Conservation (phyloP, 2,888 invertebrate species). For the Philaethria dido region DNA sequence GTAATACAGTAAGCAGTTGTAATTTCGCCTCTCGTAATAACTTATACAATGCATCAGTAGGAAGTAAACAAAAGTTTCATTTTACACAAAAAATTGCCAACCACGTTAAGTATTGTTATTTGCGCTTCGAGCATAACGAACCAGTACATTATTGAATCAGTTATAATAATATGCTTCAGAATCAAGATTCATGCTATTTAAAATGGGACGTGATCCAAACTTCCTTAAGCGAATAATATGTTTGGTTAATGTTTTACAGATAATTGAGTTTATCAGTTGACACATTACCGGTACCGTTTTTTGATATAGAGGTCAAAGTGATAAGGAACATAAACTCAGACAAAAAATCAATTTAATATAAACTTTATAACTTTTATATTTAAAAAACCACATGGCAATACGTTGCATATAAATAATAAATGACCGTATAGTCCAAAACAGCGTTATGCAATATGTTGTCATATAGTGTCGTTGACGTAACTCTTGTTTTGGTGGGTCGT, state of each 20-base stretch:
- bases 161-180: slow-evolving; percentile 22
- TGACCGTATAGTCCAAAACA: slow-evolving; percentile 58
- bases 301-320: slow-evolving; percentile 34
- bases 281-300: slow-evolving; percentile 25
- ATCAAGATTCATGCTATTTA: slow-evolving; percentile 5
- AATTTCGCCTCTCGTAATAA: slow-evolving; percentile 37
- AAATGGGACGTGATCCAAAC: slow-evolving; percentile 13
- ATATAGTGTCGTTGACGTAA: slow-evolving; percentile 71
- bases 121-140: slow-evolving; percentile 30
- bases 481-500: slow-evolving; percentile 77
- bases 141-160: slow-evolving; percentile 21
- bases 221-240: slow-evolving; percentile 22
- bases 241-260: slow-evolving; percentile 30
- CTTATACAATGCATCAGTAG: slow-evolving; percentile 33
- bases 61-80: slow-evolving; percentile 39
- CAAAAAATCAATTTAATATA: slow-evolving; percentile 34
- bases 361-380: too few species aligned
- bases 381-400: not conserved
- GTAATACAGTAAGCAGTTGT: slow-evolving; percentile 27
- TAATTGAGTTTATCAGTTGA: slow-evolving; percentile 36
- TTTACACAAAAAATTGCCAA: slow-evolving; percentile 35
- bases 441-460: slow-evolving; percentile 71
- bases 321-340: slow-evolving; percentile 31
- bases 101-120: slow-evolving; percentile 37
- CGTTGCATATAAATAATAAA: slow-evolving; percentile 39